These are phyloP conservation scores for Apotomis turbidana DNA, from an alignment of 2,888 invertebrate species.

Conservation along the genomic window DNA sequence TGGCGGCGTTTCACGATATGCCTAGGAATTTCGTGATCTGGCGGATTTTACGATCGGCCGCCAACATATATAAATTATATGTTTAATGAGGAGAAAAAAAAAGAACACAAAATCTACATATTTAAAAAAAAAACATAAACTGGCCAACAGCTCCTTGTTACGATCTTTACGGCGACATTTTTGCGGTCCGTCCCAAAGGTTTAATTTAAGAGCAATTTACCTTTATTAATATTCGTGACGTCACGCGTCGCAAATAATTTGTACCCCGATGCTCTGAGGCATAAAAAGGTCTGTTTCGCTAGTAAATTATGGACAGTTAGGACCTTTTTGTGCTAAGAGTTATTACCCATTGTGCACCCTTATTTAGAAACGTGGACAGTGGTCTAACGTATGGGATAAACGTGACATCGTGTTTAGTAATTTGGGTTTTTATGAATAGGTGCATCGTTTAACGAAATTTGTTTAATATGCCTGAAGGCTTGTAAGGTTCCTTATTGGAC, in stretches of 20 bases:
- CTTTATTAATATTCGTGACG: conserved; percentile 45
- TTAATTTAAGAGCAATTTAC: conserved; percentile 40
- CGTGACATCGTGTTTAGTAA: conserved; percentile 8
- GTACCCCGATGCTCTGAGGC: conserved; percentile 2
- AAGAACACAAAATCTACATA: background rate
- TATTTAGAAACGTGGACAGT: conserved; percentile 27
- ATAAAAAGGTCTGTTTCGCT: background rate
- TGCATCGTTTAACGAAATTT: background rate
- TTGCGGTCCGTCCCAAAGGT: conserved; percentile 28
- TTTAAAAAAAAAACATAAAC: background rate
- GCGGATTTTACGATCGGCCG: no score
- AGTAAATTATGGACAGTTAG: background rate
- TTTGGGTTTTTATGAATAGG: conserved; percentile 21
- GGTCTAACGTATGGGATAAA: conserved; percentile 19
- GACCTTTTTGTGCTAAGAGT: background rate
- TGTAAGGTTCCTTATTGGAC: no score
- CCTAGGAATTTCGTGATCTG: no score
- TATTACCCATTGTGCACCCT: conserved; percentile 20
- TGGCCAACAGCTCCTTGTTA: background rate
- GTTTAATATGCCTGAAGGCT: no score
- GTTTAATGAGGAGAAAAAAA: no score
- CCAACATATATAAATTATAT: no score
- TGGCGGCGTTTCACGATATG: no score
- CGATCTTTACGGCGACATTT: conserved; percentile 11
- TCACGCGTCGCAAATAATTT: conserved; percentile 43